These are phyloP conservation scores for Carterocephalus palaemon DNA, from an alignment of 2,888 invertebrate species.

Conservation along the genomic window DNA sequence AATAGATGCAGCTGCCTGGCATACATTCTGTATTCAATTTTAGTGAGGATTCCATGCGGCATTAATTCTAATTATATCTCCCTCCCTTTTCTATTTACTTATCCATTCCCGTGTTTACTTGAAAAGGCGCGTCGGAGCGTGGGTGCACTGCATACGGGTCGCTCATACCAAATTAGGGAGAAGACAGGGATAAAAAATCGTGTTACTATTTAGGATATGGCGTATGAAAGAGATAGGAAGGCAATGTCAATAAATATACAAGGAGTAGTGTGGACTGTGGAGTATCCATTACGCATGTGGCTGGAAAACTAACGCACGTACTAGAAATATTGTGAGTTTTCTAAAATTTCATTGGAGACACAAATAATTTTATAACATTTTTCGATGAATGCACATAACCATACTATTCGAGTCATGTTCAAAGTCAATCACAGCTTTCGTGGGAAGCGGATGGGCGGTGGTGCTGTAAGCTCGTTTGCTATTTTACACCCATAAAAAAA, in stretches of 20 bases:
- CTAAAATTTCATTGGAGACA: too few species aligned
- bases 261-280: constrained; percentile 48
- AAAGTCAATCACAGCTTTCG: too few species aligned
- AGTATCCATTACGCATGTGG: constrained; percentile 62
- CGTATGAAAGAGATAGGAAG: constrained; percentile 54
- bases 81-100: constrained; percentile 71
- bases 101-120: constrained; percentile 72
- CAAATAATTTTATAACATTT: too few species aligned
- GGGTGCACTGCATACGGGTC: constrained; percentile 60
- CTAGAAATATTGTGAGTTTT: too few species aligned
- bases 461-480: too few species aligned
- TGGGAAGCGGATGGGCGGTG: too few species aligned
- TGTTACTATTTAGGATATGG: constrained; percentile 41
- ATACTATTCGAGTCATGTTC: too few species aligned
- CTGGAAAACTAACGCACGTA: too few species aligned
- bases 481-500: too few species aligned
- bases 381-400: too few species aligned
- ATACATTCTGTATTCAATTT: constrained; percentile 47
- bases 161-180: constrained; percentile 67
- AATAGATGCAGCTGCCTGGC: constrained; percentile 24
- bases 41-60: constrained; percentile 50
- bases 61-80: constrained; percentile 76
- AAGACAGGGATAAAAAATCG: constrained; percentile 64
- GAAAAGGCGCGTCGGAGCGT: constrained; percentile 71
- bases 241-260: constrained; percentile 61